phyloP scores from a whole-genome alignment of 2,888 invertebrate genomes.

The Aromia moschata region DNA sequence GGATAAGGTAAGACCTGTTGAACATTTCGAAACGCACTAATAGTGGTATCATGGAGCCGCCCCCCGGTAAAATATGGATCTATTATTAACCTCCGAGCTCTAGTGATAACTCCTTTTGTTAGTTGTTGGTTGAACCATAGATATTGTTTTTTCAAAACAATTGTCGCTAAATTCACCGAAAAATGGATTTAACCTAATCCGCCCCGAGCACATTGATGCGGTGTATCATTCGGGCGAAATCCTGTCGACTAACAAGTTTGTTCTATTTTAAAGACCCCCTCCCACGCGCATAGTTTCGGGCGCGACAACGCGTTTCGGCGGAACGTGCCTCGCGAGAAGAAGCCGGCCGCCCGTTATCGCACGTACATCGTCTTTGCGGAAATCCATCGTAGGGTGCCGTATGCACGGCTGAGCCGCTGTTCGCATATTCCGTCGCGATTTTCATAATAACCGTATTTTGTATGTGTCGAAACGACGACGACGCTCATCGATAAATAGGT shows the following conservation, averaged over 20 bases:
- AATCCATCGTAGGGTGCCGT: conserved; percentile 59
- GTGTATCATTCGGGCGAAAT: no score
- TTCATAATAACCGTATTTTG: conserved; percentile 50
- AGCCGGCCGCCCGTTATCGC: conserved; percentile 60
- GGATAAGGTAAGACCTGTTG: no score
- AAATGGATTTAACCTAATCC: no score
- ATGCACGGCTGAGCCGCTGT: conserved; percentile 58
- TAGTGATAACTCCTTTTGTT: no score
- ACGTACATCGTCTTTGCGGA: conserved; percentile 63
- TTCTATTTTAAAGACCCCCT: conserved; percentile 22
- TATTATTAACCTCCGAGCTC: no score
- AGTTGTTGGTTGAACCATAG: no score
- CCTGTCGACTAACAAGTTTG: conserved; percentile 24
- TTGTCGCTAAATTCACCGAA: no score
- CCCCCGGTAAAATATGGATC: no score
- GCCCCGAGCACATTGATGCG: no score
- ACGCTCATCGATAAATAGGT: conserved; percentile 21
- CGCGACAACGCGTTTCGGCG: conserved; percentile 44
- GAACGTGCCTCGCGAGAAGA: conserved; percentile 46
- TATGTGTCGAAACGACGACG: conserved; percentile 42
- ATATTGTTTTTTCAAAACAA: no score
- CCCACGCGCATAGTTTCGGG: conserved; percentile 31
- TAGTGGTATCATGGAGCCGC: no score
- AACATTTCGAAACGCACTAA: no score
- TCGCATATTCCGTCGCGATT: conserved; percentile 56